phyloP scores from a whole-genome alignment of 1,140 invertebrate genomes.

The Drosophila miranda region DNA sequence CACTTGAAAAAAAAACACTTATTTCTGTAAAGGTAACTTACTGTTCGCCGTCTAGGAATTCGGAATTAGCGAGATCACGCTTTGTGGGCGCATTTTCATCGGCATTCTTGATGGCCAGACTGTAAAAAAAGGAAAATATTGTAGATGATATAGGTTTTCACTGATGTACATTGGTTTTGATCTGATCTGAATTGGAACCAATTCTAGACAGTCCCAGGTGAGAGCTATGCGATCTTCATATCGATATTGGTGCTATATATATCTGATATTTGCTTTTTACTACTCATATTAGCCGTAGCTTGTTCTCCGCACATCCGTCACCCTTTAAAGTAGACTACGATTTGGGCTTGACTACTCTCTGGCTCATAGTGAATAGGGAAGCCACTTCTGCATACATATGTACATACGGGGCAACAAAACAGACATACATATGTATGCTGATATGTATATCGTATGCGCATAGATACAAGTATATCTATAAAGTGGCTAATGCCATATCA shows the following conservation, averaged over 20 bases:
- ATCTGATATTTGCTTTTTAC: too few relatives aligned
- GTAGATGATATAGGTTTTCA: not conserved
- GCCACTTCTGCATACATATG: constrained; percentile 12
- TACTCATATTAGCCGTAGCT: too few relatives aligned
- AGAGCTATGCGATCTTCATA: too few relatives aligned
- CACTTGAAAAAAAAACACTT: not conserved
- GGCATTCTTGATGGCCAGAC: constrained; percentile 86
- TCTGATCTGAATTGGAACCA: too few relatives aligned
- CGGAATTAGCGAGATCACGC: constrained; percentile 85
- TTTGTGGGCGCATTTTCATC: constrained; percentile 86
- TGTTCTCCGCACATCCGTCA: constrained; percentile 32
- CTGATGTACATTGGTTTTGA: too few relatives aligned
- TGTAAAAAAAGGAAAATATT: constrained; percentile 57
- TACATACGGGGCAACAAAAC: not conserved
- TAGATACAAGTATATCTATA: constrained; percentile 28
- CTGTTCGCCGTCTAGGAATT: constrained; percentile 86
- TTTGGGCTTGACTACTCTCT: constrained; percentile 45
- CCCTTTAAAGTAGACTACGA: constrained; percentile 48
- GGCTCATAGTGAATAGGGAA: constrained; percentile 18
- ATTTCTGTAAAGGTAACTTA: constrained; percentile 83
- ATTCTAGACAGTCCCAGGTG: too few relatives aligned
- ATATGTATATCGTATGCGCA: too few relatives aligned
- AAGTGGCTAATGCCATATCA: constrained; percentile 64
- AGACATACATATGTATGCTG: too few relatives aligned
- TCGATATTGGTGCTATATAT: too few relatives aligned